Base-by-base conservation (phyloP, 2,113 vertebrate genomes). In the Megalops atlanticus region DNA sequence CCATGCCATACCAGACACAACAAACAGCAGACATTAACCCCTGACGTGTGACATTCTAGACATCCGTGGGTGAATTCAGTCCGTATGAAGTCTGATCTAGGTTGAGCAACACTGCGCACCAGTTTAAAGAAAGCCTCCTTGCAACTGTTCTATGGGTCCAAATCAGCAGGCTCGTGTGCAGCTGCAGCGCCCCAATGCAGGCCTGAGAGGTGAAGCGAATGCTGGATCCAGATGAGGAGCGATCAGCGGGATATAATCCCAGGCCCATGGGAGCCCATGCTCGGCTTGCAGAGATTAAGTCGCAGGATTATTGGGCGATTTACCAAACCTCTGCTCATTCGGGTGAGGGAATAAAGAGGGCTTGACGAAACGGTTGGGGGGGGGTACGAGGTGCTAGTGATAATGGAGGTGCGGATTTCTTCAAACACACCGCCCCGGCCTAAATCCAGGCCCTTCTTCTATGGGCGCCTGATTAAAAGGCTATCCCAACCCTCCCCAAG, bases 191-290 rank as follows among this genome's bases (percentile, higher is more conserved):
- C 85, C 88, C 86, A 84, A 78, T 27, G 8, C 6, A n/a, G 12
- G 58, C 58, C n/a, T 2, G 85, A 82, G 89, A 91, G 88, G 90
- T 91, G 88, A 92, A 90, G 88, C 89, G 88, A 92, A 90, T 85
- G 88, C 86, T 89, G 89, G 91, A 90, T 90, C 91, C 89, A 92
- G 90, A 92, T 91, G 90, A 90, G 88, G 87, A 90, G 88, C 89
- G 92, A 92, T 93, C 91, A 92, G 93, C 93, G 92, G 91, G 85
- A 92, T 90, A 93, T 94, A 94, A 94, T 94, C 92, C 92, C 81
- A 81, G 82, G 77, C 88, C 92, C 89, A 85, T 88, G 87, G 87
- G 93, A 93, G 91, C 87, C 82, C 84, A 90, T 88, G 89, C 88
- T 85, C 87, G 91, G 89, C 93, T 92, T 91, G 89, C 90, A 87